Percentiles rank a stretch among this genome's conserved stretches.
Evolutionary conservation across 2,797 vertebrate species (phyloP).

Genomic region (Synanceia verrucosa): DNA sequence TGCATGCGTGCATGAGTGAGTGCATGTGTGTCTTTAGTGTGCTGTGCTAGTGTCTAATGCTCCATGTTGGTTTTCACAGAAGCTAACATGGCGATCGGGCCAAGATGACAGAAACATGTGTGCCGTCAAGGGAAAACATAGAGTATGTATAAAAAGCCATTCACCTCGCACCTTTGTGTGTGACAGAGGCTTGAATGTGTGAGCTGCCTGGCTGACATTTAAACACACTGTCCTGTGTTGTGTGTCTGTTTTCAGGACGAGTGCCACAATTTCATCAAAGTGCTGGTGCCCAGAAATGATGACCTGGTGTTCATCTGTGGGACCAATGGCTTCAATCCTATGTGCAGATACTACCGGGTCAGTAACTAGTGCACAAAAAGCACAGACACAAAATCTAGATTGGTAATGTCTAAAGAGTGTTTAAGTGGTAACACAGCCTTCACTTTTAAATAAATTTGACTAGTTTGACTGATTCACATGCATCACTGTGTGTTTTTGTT

Average conservation of each 20-base stretch:
- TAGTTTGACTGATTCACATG: constrained; percentile 16
- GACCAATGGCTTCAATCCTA: constrained; percentile 98
- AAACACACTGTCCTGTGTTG: neutral
- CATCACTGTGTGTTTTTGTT: constrained; percentile 12
- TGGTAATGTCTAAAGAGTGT: neutral
- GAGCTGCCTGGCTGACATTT: constrained; percentile 12
- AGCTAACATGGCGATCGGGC: constrained; percentile 96
- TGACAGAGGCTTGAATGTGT: neutral
- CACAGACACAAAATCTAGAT: neutral
- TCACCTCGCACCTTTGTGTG: neutral
- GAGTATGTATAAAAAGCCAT: constrained; percentile 82
- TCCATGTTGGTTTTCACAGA: constrained; percentile 79
- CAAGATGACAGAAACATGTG: constrained; percentile 95
- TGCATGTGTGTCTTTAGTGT: neutral
- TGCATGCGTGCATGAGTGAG: neutral
- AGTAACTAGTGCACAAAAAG: constrained; percentile 54
- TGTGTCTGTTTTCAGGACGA: constrained; percentile 87
- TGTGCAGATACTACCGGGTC: constrained; percentile 98
- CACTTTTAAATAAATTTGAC: constrained; percentile 12
- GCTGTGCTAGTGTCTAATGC: constrained; percentile 42
- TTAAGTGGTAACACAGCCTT: neutral
- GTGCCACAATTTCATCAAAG: constrained; percentile 99
- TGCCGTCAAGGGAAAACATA: constrained; percentile 98
- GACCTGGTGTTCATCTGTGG: constrained; percentile 99
- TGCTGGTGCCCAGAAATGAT: constrained; percentile 96